Evolutionary conservation across 92 coral and sea anemone genomes (phyloP).

Genomic region (Umimayanthus kanabou): DNA sequence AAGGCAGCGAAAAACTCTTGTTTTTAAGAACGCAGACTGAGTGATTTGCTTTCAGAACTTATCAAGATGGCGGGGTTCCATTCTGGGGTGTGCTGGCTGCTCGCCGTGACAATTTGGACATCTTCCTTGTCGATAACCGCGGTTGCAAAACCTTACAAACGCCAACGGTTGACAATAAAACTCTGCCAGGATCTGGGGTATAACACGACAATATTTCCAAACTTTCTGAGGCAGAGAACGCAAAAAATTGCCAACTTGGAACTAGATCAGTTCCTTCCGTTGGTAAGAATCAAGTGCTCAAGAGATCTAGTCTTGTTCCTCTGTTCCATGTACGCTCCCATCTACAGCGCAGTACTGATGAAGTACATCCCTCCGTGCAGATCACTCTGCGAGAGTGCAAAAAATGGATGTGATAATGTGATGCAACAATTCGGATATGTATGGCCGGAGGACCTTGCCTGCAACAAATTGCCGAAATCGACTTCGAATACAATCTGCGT

Average conservation of each 20-base stretch:
- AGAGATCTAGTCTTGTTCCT: constrained; percentile 48
- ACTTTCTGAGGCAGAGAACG: constrained; percentile 45
- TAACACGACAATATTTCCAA: constrained; percentile 50
- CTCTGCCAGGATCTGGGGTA: constrained; percentile 46
- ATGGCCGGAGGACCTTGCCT: constrained; percentile 48
- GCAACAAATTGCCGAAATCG: constrained; percentile 40
- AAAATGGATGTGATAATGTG: constrained; percentile 20
- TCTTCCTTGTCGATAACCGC: neutral
- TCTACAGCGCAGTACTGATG: constrained; percentile 32
- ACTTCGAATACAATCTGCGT: constrained; percentile 1
- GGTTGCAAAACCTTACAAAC: neutral
- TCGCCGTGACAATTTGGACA: neutral
- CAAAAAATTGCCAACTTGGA: constrained; percentile 22
- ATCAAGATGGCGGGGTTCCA: constrained; percentile 11
- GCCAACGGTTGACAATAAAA: constrained; percentile 34
- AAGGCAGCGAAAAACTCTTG: neutral
- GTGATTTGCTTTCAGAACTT: neutral
- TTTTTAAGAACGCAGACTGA: constrained; percentile 7
- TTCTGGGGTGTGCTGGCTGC: neutral
- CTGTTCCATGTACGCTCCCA: constrained; percentile 50
- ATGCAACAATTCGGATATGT: constrained; percentile 24
- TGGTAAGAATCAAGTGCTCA: constrained; percentile 48
- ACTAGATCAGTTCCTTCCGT: constrained; percentile 29
- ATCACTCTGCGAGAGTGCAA: constrained; percentile 60
- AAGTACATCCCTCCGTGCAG: constrained; percentile 45